Evolutionary conservation across 2,888 invertebrate genomes (phyloP), one percentile per base, ranked within the genome.

Genomic region (Papilio demoleus): DNA sequence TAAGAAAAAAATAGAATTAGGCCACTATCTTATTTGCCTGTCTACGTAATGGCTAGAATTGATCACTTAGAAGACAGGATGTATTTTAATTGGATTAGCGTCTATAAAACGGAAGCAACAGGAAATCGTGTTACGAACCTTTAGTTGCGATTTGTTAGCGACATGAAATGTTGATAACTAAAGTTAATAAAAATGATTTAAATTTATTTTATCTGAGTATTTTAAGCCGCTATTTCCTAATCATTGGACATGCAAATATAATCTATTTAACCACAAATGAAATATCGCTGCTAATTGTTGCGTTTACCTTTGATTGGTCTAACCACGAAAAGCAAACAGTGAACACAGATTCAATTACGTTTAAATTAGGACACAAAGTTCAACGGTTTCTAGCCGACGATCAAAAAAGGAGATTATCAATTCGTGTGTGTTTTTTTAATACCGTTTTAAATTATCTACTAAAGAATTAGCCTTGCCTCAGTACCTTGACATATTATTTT

Each of bases 31-130:
- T 17, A 31, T 56, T 56, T 17, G 27, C 53, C 31, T 31, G 8
- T 56, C 27, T 56, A 50, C 50, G 8, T 22, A 14, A 14, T 27
- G 5, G 4, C n/a, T 24, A 50, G n/a, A 53, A 27, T 14, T 27
- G n/a, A 53, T 53, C n/a, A 53, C 27, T 53, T n/a, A 53, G 27
- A 56, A n/a, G n/a, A 12, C 53, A 56, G 53, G 53, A 56, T 31
- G 53, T 9, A 56, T 27, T 56, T 67, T 67, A 56, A 61, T 24
- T 27, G 40, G 60, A 14, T 61, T 27, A 61, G 5, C 36, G 22
- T 36, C 19, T 42, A 24, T 14, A 14, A 3, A 63, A 63, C 47
- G 47, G 63, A 63, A 19, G 40, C n/a, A 22, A 24, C 9, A 40
- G 60, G 60, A 61, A 60, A 61, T 40, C 27, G 42, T 38, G n/a